These are phyloP conservation scores for Stomorhina lunata DNA, from an alignment of 2,888 invertebrate species.

Conservation along the genomic window DNA sequence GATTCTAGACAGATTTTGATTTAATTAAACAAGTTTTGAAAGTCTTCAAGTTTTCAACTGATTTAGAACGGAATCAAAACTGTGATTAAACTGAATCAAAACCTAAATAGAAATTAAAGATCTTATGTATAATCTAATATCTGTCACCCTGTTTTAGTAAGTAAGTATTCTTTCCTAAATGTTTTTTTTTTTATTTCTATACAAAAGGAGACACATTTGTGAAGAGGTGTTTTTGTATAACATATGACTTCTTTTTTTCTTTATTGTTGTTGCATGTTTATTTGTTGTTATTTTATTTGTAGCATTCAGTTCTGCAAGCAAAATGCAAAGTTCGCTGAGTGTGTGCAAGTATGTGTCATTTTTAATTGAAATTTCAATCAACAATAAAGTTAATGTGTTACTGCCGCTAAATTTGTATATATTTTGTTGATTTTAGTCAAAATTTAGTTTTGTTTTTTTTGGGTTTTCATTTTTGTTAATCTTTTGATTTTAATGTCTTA, in stretches of 20 bases:
- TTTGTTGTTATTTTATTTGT: background rate
- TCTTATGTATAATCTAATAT: background rate
- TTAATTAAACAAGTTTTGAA: no score
- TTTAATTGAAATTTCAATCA: constrained; percentile 64
- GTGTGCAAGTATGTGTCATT: constrained; percentile 56
- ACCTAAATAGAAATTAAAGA: no score
- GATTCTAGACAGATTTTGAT: no score
- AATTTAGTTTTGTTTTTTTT: background rate
- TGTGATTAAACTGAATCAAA: no score
- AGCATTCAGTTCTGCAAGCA: background rate
- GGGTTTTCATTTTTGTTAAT: no score
- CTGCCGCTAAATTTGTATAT: background rate
- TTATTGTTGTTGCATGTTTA: background rate
- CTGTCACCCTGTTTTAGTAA: constrained; percentile 5
- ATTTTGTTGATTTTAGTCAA: constrained; percentile 37
- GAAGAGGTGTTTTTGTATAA: constrained; percentile 65
- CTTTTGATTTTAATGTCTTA: background rate
- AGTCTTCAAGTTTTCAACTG: no score
- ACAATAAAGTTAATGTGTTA: constrained; percentile 36
- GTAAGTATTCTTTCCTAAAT: background rate
- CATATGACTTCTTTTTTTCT: constrained; percentile 56
- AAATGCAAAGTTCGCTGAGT: constrained; percentile 2
- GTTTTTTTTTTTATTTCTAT: background rate
- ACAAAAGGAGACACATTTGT: constrained; percentile 55
- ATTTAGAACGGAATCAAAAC: no score